Conservation (phyloP, 1,140 invertebrate species). For the Gryon sp. region DNA sequence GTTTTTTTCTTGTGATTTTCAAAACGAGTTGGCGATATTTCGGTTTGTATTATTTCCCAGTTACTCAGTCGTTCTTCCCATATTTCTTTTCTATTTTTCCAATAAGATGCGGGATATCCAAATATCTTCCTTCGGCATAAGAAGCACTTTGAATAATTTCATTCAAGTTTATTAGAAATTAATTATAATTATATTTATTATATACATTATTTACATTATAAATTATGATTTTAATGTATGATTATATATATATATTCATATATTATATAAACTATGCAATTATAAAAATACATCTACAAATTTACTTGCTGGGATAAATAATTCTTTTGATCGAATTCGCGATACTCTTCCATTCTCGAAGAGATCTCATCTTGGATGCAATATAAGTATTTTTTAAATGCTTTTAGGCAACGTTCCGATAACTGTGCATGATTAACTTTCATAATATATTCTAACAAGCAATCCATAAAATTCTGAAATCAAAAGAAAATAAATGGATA, state of each 20-base stretch:
- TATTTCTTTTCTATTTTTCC: conserved; percentile 5
- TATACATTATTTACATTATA: too few species aligned
- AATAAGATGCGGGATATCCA: conserved; percentile 9
- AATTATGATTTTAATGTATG: too few species aligned
- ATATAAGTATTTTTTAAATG: conserved; percentile 63
- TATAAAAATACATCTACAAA: too few species aligned
- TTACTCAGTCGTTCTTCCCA: conserved; percentile 7
- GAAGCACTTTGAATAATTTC: too few species aligned
- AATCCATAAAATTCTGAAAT: conserved; percentile 57
- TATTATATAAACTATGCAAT: too few species aligned
- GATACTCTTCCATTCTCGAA: conserved; percentile 62
- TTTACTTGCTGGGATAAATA: too few species aligned
- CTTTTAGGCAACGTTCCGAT: conserved; percentile 36
- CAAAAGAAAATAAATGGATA: neutral
- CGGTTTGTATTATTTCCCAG: too few species aligned
- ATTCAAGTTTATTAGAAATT: too few species aligned
- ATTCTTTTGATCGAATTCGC: conserved; percentile 46
- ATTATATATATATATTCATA: too few species aligned
- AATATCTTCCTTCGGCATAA: conserved; percentile 6
- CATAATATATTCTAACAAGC: conserved; percentile 59
- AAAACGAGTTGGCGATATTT: too few species aligned
- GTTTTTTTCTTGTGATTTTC: too few species aligned
- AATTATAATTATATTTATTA: too few species aligned
- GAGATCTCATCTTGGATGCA: conserved; percentile 57
- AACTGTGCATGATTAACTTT: conserved; percentile 54